Evolutionary conservation across 2,113 vertebrate species (phyloP).

Genomic region (Aegithalos caudatus): DNA sequence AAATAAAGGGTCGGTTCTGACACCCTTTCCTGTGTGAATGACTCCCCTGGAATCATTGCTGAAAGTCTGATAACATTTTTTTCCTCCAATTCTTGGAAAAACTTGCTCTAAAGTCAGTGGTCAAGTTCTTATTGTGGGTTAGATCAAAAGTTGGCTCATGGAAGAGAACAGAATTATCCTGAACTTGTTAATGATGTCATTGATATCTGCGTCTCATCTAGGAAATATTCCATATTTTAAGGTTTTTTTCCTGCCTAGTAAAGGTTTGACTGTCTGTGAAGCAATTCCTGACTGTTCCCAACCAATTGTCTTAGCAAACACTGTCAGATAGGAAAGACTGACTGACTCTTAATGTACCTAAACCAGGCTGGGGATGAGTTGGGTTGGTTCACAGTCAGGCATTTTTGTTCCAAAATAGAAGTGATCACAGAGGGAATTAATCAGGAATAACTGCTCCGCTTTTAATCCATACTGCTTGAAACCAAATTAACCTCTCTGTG

Average conservation of each 20-base stretch:
- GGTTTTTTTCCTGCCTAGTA: not conserved
- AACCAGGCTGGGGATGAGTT: not conserved
- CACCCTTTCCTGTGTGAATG: not conserved
- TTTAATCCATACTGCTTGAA: conserved; percentile 29
- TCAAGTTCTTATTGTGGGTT: not conserved
- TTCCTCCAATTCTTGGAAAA: not conserved
- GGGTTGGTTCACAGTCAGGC: not conserved
- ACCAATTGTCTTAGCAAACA: not conserved
- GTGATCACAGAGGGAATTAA: not conserved
- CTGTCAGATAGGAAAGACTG: not conserved
- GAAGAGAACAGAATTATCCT: not conserved
- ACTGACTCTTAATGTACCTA: not conserved
- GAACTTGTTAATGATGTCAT: not conserved
- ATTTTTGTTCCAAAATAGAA: conserved; percentile 9
- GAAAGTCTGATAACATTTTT: not conserved
- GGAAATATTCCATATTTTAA: not conserved
- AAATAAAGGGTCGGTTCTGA: not conserved
- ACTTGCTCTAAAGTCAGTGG: not conserved
- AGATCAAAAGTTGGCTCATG: not conserved
- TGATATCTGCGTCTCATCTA: not conserved
- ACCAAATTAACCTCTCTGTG: conserved; percentile 30
- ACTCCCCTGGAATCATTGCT: not conserved
- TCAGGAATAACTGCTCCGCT: conserved; percentile 6
- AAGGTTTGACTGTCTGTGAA: not conserved
- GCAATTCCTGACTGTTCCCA: not conserved